Evolutionary conservation across 2,797 vertebrate species (phyloP).

Genomic region (Takifugu rubripes): DNA sequence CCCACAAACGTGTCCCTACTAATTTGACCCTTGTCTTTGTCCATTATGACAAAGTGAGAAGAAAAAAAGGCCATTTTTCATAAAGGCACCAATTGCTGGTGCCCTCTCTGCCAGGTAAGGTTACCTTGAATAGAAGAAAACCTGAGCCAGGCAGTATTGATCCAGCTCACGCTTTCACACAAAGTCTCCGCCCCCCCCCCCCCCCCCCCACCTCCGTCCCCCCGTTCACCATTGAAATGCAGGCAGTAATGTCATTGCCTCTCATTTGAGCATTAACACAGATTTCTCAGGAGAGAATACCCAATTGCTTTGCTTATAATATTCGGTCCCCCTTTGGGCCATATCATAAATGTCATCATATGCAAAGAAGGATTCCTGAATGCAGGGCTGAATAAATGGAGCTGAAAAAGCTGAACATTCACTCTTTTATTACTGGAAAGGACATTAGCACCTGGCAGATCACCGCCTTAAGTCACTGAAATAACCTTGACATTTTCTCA

Average conservation of each 20-base stretch:
- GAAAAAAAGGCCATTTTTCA: slow-evolving; percentile 48
- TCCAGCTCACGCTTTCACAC: slow-evolving; percentile 57
- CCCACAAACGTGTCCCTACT: too few relatives aligned
- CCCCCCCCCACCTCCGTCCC: slow-evolving; percentile 1
- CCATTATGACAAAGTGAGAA: slow-evolving; percentile 3
- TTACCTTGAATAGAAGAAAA: slow-evolving; percentile 63
- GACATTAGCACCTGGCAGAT: slow-evolving; percentile 26
- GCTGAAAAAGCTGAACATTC: slow-evolving; percentile 41
- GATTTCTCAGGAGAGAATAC: slow-evolving; percentile 38
- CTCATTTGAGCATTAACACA: slow-evolving; percentile 53
- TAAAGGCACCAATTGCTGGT: slow-evolving; percentile 24
- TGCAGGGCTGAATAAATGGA: slow-evolving; percentile 46
- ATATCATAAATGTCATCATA: slow-evolving; percentile 73
- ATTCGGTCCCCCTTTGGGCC: slow-evolving; percentile 58
- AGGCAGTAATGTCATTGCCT: slow-evolving; percentile 48
- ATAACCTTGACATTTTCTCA: slow-evolving; percentile 41
- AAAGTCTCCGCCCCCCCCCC: slow-evolving; percentile 36
- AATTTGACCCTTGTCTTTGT: too few relatives aligned
- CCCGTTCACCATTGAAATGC: slow-evolving; percentile 49
- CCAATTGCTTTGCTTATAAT: slow-evolving; percentile 47
- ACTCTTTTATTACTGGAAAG: slow-evolving; percentile 37
- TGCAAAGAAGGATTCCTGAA: slow-evolving; percentile 64
- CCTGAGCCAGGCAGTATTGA: slow-evolving; percentile 63
- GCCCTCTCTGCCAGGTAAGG: slow-evolving; percentile 52
- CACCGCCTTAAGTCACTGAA: slow-evolving; percentile 20